Evolutionary conservation across 1,140 invertebrate species (phyloP), one percentile per base, ranked within the genome.

Genomic region (Euborellia annulipes): DNA sequence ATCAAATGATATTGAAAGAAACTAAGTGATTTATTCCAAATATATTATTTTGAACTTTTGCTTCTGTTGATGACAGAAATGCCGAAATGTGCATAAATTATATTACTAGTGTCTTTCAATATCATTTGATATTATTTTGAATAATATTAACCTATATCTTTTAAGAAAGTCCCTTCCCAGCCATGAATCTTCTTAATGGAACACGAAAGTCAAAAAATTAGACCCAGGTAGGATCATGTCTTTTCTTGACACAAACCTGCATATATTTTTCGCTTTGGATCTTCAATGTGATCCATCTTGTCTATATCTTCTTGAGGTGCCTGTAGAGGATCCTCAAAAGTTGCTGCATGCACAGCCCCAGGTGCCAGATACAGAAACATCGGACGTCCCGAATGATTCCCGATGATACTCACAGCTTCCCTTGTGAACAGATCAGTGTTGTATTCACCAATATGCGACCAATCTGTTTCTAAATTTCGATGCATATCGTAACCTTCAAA

Each of bases 361-460:
- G 66, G 60, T 3, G 67, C 62, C 32, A 69, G 46, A 49, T 66
- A 68, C 2, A 69, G 53, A 52, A 67, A 68, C 6, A 69, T 46
- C 3, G 67, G 64, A n/a, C 62, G 52, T 37, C 60, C 46, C 39
- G 77, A 67, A 51, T 79, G 75, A 8, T 66, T 54, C 18, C 67
- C 54, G 17, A 82, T 79, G 4, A 75, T 62, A 2, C 62, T 61
- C 0, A 75, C 60, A 1, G 77, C 76, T 51, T 78, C 69, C 2
- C 73, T 63, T 0, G 78, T 79, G 51, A 79, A 82, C 2, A 81
- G 56, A 49, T 80, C 73, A 63, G 13, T 84, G 2, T 73, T 71
- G 55, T 85, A 84, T 42, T 71, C 64, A 2, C 75, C 77, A 14
- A 59, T 64, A 9, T 66, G 52, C 18, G 76, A 73, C 58, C 73